phyloP scores from a whole-genome alignment of 1,140 invertebrate genomes.

The Gryon sp. region DNA sequence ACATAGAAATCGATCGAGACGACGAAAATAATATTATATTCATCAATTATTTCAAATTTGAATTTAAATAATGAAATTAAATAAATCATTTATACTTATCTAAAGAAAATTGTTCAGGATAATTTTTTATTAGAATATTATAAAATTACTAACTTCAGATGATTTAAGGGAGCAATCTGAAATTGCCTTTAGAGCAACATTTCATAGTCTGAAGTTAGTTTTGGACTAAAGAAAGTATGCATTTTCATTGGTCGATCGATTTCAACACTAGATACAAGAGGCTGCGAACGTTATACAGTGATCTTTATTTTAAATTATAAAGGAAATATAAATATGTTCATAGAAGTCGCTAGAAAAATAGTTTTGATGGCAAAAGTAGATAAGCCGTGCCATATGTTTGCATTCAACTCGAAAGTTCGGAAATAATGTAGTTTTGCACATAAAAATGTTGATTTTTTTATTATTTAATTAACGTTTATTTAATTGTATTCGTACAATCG shows the following conservation, averaged over 20 bases:
- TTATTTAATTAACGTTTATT: constrained; percentile 17
- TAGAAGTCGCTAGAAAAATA: constrained; percentile 32
- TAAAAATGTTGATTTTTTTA: constrained; percentile 12
- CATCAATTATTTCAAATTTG: no score
- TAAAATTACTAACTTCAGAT: no score
- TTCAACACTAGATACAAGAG: constrained; percentile 29
- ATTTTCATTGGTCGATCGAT: constrained; percentile 16
- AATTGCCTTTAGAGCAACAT: no score
- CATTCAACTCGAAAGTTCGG: constrained; percentile 49
- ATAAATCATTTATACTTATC: no score
- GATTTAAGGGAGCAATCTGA: no score
- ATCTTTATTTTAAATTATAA: constrained; percentile 35
- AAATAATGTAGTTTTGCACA: constrained; percentile 29
- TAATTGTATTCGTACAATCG: constrained; percentile 18
- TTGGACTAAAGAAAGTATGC: constrained; percentile 9
- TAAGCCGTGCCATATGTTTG: constrained; percentile 46
- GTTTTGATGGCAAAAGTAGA: constrained; percentile 36
- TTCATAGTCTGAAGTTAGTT: no score
- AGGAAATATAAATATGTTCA: constrained; percentile 11
- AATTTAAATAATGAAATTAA: no score
- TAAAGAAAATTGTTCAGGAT: no score
- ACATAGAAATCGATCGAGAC: constrained; percentile 26
- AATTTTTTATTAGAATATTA: no score
- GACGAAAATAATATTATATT: constrained; percentile 2
- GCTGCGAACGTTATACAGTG: constrained; percentile 30